Conservation (phyloP, 2,113 vertebrate genomes). For the Phyllostomus discolor region DNA sequence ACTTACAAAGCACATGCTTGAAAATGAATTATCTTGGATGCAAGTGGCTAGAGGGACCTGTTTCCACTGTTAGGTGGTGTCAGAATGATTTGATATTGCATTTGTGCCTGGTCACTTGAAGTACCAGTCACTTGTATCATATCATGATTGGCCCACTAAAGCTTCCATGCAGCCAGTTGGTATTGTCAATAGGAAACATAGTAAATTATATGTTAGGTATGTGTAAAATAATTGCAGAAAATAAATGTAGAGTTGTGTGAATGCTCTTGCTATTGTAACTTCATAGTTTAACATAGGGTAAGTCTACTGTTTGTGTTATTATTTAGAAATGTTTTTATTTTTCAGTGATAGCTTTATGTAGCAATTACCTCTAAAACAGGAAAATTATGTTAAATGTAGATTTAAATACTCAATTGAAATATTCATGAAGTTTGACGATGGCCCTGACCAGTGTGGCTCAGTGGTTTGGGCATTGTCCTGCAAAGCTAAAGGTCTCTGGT, state of each 20-base stretch:
- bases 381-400: background rate
- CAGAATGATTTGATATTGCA: background rate
- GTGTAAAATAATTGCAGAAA: background rate
- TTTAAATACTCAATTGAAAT: background rate
- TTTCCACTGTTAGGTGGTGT: background rate
- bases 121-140: background rate
- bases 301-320: background rate
- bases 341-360: background rate
- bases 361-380: background rate
- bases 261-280: background rate
- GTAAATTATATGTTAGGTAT: background rate
- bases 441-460: too few relatives aligned
- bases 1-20: background rate
- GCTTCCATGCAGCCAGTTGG: background rate
- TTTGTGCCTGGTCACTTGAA: background rate
- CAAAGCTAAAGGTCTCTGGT: too few relatives aligned
- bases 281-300: background rate
- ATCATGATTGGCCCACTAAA: background rate
- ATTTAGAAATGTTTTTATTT: background rate
- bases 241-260: background rate
- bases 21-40: background rate
- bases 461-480: too few relatives aligned
- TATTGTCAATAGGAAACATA: background rate
- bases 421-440: background rate
- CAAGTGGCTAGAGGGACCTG: background rate